Conservation (phyloP, 2,113 vertebrate genomes). For the Numida meleagris region DNA sequence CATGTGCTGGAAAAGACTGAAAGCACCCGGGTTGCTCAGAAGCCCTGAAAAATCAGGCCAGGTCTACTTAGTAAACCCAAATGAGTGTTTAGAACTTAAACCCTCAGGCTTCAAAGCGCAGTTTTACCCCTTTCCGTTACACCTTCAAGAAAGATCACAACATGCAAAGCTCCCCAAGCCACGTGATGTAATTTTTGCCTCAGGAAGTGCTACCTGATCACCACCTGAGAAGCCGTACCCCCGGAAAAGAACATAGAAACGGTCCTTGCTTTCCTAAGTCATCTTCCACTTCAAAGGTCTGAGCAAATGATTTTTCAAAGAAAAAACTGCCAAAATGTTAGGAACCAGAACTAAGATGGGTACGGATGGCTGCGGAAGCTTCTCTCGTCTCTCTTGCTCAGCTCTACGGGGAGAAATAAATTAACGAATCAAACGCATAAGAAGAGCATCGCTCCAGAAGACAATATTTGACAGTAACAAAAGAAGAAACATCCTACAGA, state of each 20-base stretch:
- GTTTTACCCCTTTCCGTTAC: background rate
- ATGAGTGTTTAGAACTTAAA: background rate
- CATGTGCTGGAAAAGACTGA: background rate
- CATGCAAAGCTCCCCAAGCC: background rate
- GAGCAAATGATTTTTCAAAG: background rate
- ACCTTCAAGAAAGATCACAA: background rate
- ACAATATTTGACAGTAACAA: background rate
- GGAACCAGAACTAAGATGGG: background rate
- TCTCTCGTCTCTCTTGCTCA: background rate
- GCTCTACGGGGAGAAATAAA: slow-evolving; percentile 11
- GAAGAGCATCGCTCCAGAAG: background rate
- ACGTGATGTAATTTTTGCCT: background rate
- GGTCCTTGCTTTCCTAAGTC: background rate
- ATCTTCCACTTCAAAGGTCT: background rate
- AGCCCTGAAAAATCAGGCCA: background rate
- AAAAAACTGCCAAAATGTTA: background rate
- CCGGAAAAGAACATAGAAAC: background rate
- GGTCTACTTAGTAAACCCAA: background rate
- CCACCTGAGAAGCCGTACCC: background rate
- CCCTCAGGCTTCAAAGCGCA: background rate
- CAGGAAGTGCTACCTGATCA: background rate
- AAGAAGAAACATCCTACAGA: background rate
- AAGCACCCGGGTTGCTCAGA: background rate
- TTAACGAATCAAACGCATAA: background rate
- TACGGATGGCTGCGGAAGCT: background rate